A percentile compares a stretch with the other conserved stretches of the same genome.
These are phyloP conservation scores for Andricus curvator DNA, from an alignment of 2,888 invertebrate genomes.

Conservation along the genomic window DNA sequence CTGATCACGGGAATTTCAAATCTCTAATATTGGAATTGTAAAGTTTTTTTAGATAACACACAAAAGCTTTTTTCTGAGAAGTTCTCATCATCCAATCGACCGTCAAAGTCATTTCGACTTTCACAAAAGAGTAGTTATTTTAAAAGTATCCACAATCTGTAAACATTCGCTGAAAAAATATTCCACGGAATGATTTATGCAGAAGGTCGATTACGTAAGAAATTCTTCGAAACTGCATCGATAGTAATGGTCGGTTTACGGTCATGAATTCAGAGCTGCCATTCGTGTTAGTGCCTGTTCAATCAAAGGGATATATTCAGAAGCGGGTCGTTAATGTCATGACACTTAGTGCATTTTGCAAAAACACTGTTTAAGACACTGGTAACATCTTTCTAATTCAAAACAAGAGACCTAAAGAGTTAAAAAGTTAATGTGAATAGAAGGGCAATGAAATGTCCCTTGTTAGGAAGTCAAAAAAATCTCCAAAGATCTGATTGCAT, in stretches of 20 bases:
- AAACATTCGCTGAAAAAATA: neutral
- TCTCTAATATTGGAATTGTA: conserved; percentile 2
- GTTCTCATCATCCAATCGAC: neutral
- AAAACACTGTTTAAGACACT: neutral
- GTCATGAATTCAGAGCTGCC: neutral
- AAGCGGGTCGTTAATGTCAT: conserved; percentile 4
- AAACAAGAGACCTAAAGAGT: neutral
- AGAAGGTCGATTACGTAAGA: conserved; percentile 47
- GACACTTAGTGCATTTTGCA: neutral
- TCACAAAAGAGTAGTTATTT: neutral
- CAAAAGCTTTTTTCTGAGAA: neutral
- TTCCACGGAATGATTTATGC: neutral
- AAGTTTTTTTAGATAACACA: conserved; percentile 2
- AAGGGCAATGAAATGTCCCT: neutral
- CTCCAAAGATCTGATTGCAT: neutral
- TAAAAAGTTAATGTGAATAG: neutral
- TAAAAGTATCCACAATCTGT: neutral
- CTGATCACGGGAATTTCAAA: neutral
- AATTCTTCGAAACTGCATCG: neutral
- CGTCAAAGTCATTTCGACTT: neutral
- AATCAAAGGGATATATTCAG: neutral
- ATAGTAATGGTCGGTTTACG: neutral
- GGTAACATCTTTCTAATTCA: neutral
- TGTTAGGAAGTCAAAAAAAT: neutral
- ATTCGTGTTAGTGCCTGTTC: neutral